phyloP scores from a whole-genome alignment of 2,797 vertebrate species.

The Phalloptychus januarius region DNA sequence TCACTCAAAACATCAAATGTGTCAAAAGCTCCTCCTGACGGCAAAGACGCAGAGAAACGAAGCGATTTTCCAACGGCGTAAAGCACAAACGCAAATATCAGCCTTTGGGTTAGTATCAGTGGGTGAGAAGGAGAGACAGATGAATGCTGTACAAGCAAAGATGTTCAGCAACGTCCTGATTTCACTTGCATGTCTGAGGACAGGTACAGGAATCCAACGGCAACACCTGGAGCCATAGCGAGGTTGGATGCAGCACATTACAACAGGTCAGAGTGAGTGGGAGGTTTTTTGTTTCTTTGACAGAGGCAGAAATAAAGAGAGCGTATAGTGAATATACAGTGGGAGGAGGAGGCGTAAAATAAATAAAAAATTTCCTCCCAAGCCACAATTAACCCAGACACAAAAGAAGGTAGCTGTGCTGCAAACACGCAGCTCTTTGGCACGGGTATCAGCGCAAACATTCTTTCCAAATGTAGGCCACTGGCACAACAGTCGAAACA shows the following conservation, averaged over 20 bases:
- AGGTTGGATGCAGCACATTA: neutral
- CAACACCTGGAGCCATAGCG: slow-evolving; percentile 25
- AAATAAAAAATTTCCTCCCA: slow-evolving; percentile 61
- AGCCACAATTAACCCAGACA: slow-evolving; percentile 73
- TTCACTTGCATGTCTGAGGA: slow-evolving; percentile 53
- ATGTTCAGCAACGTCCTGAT: slow-evolving; percentile 57
- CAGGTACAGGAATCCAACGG: slow-evolving; percentile 16
- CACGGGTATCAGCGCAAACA: slow-evolving; percentile 58
- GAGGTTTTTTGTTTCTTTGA: slow-evolving; percentile 7
- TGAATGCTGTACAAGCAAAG: slow-evolving; percentile 67
- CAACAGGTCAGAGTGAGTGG: slow-evolving; percentile 26
- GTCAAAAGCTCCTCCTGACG: slow-evolving; percentile 30
- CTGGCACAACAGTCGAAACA: slow-evolving; percentile 52
- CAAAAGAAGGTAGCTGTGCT: slow-evolving; percentile 60
- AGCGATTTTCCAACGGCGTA: slow-evolving; percentile 36
- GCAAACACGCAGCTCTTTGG: slow-evolving; percentile 60
- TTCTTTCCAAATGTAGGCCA: slow-evolving; percentile 71
- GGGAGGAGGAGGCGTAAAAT: slow-evolving; percentile 20
- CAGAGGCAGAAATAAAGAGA: slow-evolving; percentile 4
- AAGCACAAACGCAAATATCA: slow-evolving; percentile 29
- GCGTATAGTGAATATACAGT: slow-evolving; percentile 4
- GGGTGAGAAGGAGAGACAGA: slow-evolving; percentile 36
- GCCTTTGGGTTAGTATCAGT: slow-evolving; percentile 5
- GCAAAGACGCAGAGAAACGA: slow-evolving; percentile 22
- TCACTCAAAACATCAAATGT: slow-evolving; percentile 39